Evolutionary conservation across 2,797 vertebrate species (phyloP).

Genomic region (Trichosurus vulpecula): DNA sequence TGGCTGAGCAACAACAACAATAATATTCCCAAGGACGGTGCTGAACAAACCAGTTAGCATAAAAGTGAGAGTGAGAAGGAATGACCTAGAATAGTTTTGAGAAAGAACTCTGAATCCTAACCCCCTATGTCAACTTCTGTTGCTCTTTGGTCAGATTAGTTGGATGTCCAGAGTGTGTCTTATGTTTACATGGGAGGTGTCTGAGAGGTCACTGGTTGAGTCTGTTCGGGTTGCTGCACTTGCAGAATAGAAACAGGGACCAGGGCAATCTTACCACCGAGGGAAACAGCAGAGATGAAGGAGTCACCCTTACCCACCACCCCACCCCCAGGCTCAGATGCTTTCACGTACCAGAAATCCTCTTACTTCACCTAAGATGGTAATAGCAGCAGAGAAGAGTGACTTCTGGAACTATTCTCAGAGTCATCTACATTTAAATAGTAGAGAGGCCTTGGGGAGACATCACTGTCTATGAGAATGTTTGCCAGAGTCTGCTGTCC

Average conservation of each 20-base stretch:
- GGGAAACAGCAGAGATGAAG: background rate
- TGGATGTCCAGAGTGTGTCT: background rate
- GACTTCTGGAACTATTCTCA: background rate
- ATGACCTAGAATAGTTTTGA: background rate
- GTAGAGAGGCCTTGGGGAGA: background rate
- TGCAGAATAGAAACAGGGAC: background rate
- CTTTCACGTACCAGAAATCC: background rate
- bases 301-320: background rate
- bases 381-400: background rate
- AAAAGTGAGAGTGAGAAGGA: background rate
- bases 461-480: background rate
- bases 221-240: background rate
- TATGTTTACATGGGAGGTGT: background rate
- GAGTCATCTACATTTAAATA: background rate
- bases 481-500: background rate
- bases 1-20: background rate
- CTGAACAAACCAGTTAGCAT: background rate
- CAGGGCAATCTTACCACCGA: background rate
- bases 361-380: background rate
- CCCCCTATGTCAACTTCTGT: background rate
- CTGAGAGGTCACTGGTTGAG: background rate
- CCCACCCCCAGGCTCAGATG: background rate
- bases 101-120: background rate
- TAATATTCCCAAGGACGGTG: background rate
- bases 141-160: background rate